These are phyloP conservation scores for Lasioglossum calceatum DNA, from an alignment of 2,888 invertebrate genomes.

Conservation along the genomic window DNA sequence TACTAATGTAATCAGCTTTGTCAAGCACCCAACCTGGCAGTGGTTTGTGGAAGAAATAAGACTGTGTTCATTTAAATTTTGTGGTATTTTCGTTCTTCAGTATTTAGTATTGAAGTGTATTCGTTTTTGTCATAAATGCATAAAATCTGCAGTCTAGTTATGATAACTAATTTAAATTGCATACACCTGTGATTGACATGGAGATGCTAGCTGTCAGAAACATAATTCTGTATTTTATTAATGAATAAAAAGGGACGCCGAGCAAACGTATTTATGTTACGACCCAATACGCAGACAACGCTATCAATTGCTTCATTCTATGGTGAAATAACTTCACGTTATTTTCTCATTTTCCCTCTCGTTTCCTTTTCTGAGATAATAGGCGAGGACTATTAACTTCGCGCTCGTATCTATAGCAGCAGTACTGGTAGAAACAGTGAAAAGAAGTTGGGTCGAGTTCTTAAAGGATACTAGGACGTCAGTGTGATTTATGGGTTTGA, in stretches of 20 bases:
- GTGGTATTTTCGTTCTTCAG: background rate
- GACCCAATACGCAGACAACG: background rate
- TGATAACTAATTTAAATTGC: no score
- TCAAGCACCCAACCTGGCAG: background rate
- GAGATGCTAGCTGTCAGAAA: background rate
- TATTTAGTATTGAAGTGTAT: no score
- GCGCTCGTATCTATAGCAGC: background rate
- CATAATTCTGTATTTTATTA: background rate
- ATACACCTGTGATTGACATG: background rate
- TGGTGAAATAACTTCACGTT: background rate
- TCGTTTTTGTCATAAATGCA: no score
- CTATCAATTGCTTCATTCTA: background rate
- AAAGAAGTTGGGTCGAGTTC: background rate
- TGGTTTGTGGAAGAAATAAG: background rate
- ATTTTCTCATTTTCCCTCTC: background rate
- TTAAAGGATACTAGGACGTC: slow-evolving; percentile 13
- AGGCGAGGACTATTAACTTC: background rate
- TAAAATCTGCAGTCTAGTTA: no score
- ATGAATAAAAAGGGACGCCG: background rate
- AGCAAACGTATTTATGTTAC: background rate
- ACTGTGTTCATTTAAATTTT: no score
- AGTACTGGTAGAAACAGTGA: background rate
- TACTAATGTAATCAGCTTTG: background rate
- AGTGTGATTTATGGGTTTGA: slow-evolving; percentile 40
- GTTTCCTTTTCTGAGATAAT: background rate